phyloP scores from a whole-genome alignment of 1,140 invertebrate species.

The Aphis gossypii region DNA sequence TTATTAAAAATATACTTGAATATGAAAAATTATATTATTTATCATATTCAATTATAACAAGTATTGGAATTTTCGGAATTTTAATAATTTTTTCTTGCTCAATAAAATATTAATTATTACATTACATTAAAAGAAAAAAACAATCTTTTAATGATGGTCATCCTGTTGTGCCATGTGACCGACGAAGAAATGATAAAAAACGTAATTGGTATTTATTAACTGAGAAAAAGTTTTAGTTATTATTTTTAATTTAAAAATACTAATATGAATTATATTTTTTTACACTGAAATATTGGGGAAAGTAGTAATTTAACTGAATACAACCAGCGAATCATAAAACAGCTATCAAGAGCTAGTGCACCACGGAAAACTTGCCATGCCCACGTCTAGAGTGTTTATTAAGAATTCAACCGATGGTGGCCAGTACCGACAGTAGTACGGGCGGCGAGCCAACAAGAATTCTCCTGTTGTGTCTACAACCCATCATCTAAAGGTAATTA shows the following conservation, averaged over 20 bases:
- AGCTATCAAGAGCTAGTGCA: not conserved
- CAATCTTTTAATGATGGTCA: too few relatives aligned
- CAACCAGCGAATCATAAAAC: not conserved
- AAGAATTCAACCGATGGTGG: too few relatives aligned
- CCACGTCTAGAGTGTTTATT: too few relatives aligned
- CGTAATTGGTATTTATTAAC: not conserved
- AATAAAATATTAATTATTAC: not conserved
- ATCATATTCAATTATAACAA: not conserved
- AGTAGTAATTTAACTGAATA: not conserved
- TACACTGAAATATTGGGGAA: not conserved
- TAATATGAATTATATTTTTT: not conserved
- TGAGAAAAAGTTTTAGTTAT: not conserved
- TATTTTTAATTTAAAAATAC: not conserved
- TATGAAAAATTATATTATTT: too few relatives aligned
- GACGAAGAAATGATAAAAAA: not conserved
- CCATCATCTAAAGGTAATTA: too few relatives aligned
- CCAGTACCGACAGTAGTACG: too few relatives aligned
- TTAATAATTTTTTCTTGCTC: not conserved
- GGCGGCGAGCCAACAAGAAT: too few relatives aligned
- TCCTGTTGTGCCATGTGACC: not conserved
- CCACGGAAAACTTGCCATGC: too few relatives aligned
- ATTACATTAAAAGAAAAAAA: too few relatives aligned
- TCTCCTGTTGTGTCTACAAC: too few relatives aligned
- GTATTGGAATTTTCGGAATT: not conserved
- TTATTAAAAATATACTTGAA: too few relatives aligned